Evolutionary conservation across 2,113 vertebrate genomes (phyloP), one percentile per base, ranked within the genome.

Genomic region (Ibidorhyncha struthersii): DNA sequence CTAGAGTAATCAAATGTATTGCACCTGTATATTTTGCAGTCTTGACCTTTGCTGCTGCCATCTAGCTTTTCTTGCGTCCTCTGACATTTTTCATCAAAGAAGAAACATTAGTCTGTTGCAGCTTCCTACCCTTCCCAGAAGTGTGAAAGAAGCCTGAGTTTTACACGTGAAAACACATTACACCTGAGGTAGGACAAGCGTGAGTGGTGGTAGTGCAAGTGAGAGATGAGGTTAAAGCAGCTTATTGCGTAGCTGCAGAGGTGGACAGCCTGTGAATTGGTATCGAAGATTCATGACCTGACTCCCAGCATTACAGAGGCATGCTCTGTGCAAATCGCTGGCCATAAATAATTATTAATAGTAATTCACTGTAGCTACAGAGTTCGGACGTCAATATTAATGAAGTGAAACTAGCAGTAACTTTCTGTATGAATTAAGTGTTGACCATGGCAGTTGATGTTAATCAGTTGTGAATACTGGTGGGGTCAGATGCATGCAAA

Each of bases 341-440:
- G 21, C 67, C 49, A 58, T 89, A 90, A 92, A 66, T 93, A 89
- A 94, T 94, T 84, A 91, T 95, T 95, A 89, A 76, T 87, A 79
- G 69, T 89, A 92, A 95, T 86, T 80, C 69, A 22, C 69, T 61
- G 69, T 61, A 76, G 58, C 86, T 67, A 9, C 69, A 47, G 70
- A 89, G 84, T 94, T 91, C 81, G 76, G 81, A 41, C 15, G 38
- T 94, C 94, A 84, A 62, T 93, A 91, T 86, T 95, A 94, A 97
- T 92, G 89, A 95, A 93, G 83, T 90, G 77, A 96, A 97, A 94
- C 83, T 27, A 82, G 61, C 77, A 96, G 93, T 4, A 6, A 56
- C 83, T 87, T 96, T 97, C 40, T 4, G 36, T 72, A 53, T 62
- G 81, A 85, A 92, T 96, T 93, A 92, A 66, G 53, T 10, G 90